Evolutionary conservation across 2,888 invertebrate genomes (phyloP).

Genomic region (Spodoptera picta): DNA sequence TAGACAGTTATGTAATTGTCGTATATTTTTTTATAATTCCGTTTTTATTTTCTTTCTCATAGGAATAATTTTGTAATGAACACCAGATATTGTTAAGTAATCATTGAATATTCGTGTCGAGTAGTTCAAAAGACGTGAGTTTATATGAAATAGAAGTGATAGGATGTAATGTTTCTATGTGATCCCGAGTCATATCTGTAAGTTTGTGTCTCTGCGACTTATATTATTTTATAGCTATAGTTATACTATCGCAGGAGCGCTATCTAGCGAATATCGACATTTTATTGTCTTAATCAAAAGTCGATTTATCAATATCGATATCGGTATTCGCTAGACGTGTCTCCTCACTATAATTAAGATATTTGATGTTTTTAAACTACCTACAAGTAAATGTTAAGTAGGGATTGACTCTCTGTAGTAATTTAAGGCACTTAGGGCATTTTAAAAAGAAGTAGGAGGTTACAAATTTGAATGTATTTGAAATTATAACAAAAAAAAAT

Average conservation of each 20-base stretch:
- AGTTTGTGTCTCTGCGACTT: constrained; percentile 44
- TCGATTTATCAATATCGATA: constrained; percentile 2
- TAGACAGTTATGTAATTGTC: constrained; percentile 9
- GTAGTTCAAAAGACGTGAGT: constrained; percentile 36
- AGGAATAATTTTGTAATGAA: constrained; percentile 6
- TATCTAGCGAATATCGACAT: constrained; percentile 33
- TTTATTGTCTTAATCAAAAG: too few species aligned
- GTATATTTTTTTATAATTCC: constrained; percentile 19
- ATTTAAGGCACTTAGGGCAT: constrained; percentile 67
- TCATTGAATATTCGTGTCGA: not conserved
- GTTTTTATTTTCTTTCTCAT: not conserved
- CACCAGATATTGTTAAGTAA: not conserved
- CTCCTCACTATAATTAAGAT: constrained; percentile 46
- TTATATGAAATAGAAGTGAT: constrained; percentile 39
- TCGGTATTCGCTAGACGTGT: constrained; percentile 30
- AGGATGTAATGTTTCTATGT: constrained; percentile 52
- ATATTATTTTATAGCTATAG: constrained; percentile 46
- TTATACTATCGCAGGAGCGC: constrained; percentile 10
- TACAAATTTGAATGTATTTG: constrained; percentile 59
- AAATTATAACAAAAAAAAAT: constrained; percentile 45
- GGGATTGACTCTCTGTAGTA: constrained; percentile 73
- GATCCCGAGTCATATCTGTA: constrained; percentile 70
- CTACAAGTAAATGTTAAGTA: constrained; percentile 57
- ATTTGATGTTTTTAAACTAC: constrained; percentile 62
- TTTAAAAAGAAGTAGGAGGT: constrained; percentile 64